phyloP scores from a whole-genome alignment of 2,888 invertebrate genomes.

The Tortricodes alternella region DNA sequence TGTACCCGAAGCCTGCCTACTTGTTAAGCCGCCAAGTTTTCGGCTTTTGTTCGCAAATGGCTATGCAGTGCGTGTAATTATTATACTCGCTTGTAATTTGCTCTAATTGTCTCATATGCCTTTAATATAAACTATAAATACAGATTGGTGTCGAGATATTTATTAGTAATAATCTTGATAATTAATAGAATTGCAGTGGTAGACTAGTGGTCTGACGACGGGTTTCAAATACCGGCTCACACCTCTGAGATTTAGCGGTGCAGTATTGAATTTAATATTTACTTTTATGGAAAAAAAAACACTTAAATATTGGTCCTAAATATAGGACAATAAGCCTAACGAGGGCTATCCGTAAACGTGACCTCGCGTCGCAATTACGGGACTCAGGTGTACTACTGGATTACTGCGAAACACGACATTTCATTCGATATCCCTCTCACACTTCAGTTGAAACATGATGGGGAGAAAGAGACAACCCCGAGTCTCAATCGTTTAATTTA shows the following conservation, averaged over 20 bases:
- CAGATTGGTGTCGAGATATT: neutral
- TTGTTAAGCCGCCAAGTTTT: slow-evolving; percentile 57
- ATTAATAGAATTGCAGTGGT: no score
- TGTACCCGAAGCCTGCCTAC: slow-evolving; percentile 34
- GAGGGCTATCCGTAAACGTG: slow-evolving; percentile 4
- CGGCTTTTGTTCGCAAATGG: slow-evolving; percentile 48
- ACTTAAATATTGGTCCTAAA: neutral
- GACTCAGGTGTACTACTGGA: slow-evolving; percentile 10
- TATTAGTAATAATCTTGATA: no score
- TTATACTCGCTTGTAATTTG: slow-evolving; percentile 13
- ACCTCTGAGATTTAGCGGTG: no score
- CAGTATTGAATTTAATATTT: no score
- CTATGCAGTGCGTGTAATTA: slow-evolving; percentile 18
- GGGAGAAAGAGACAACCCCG: no score
- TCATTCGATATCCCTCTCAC: no score
- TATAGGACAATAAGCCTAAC: neutral
- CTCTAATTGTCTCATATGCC: neutral
- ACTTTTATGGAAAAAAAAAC: no score
- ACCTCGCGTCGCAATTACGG: slow-evolving; percentile 14
- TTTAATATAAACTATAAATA: neutral
- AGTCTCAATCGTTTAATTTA: no score
- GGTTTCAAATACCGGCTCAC: no score
- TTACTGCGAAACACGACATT: neutral
- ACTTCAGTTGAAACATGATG: no score
- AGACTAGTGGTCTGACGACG: no score